Percentiles rank a stretch among this genome's conserved stretches.
Evolutionary conservation across 2,888 invertebrate genomes (phyloP).

Genomic region (Operophtera brumata): DNA sequence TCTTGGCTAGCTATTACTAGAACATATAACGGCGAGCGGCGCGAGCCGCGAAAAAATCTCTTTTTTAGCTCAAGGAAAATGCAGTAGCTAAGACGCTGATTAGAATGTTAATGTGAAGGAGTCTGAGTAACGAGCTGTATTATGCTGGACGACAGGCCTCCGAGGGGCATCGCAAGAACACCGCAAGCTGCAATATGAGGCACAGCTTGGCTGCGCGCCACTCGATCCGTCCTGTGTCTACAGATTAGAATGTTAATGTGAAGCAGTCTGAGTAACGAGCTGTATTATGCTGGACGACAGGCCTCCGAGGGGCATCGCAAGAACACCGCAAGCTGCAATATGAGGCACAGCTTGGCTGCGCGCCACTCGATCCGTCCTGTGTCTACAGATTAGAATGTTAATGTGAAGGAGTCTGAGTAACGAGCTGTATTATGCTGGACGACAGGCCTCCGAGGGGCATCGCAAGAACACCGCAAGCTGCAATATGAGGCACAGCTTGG

Average conservation of each 20-base stretch:
- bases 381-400: slow-evolving; percentile 52
- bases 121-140: too few species aligned
- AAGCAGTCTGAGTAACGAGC: too few species aligned
- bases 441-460: slow-evolving; percentile 6
- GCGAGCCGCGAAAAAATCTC: too few species aligned
- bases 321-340: slow-evolving; percentile 42
- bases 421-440: too few species aligned
- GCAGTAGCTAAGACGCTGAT: too few species aligned
- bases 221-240: slow-evolving; percentile 41
- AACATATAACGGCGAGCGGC: too few species aligned
- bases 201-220: slow-evolving; percentile 51
- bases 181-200: slow-evolving; percentile 45
- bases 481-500: slow-evolving; percentile 47
- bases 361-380: slow-evolving; percentile 49
- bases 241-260: too few species aligned
- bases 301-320: slow-evolving; percentile 15
- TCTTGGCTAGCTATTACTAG: too few species aligned
- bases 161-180: slow-evolving; percentile 21
- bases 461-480: slow-evolving; percentile 38
- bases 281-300: neutral
- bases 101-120: too few species aligned
- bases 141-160: neutral
- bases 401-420: too few species aligned
- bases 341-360: slow-evolving; percentile 46
- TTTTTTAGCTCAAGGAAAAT: too few species aligned